Conservation (phyloP, 2,113 vertebrate genomes). For the Phasianus colchicus region DNA sequence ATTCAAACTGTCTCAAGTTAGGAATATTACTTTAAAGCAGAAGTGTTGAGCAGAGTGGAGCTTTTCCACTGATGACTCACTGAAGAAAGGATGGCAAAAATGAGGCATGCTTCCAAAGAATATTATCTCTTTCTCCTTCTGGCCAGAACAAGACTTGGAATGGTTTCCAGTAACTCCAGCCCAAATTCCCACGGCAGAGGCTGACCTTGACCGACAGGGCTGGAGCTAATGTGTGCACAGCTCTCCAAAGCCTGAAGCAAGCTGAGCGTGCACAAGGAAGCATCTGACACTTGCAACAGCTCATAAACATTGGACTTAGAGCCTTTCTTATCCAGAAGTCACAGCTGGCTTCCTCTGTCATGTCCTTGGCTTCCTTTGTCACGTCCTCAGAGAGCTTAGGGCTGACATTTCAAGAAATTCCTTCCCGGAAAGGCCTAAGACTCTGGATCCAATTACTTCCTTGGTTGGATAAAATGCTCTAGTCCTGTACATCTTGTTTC, state of each 20-base stretch:
- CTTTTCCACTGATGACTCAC: constrained; percentile 9
- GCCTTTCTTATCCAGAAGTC: constrained; percentile 68
- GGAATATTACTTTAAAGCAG: background rate
- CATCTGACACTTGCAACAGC: constrained; percentile 59
- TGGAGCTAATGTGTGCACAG: background rate
- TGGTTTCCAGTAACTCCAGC: constrained; percentile 53
- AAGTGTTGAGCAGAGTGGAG: background rate
- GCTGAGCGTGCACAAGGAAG: background rate
- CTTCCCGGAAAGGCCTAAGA: constrained; percentile 51
- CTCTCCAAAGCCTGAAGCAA: constrained; percentile 16
- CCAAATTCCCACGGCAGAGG: background rate
- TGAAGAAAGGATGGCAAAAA: constrained; percentile 59
- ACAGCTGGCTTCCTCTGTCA: constrained; percentile 69
- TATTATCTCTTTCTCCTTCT: background rate
- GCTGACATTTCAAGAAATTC: constrained; percentile 63
- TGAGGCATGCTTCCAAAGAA: constrained; percentile 13
- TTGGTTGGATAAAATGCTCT: constrained; percentile 27
- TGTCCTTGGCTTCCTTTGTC: constrained; percentile 71
- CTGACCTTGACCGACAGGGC: constrained; percentile 44
- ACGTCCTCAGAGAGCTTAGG: constrained; percentile 52
- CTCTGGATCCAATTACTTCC: constrained; percentile 57
- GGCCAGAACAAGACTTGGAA: constrained; percentile 40
- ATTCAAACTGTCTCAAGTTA: background rate
- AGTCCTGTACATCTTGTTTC: background rate
- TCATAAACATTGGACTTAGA: constrained; percentile 57